Evolutionary conservation across 2,113 vertebrate genomes (phyloP).

Genomic region (Platysternon megacephalum): DNA sequence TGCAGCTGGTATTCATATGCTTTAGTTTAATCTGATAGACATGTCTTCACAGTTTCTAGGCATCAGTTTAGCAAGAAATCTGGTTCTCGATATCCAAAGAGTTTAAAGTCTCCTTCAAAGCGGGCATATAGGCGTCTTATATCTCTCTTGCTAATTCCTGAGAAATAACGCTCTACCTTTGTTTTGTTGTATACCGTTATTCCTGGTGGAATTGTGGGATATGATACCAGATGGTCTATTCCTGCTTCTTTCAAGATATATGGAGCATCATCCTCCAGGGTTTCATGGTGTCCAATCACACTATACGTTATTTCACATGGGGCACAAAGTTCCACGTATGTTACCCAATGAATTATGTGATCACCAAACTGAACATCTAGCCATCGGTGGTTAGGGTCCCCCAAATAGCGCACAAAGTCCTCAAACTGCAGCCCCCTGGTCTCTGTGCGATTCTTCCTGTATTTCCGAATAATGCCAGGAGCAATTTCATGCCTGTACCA

Average conservation of each 20-base stretch:
- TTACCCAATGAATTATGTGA: constrained; percentile 97
- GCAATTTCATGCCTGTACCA: constrained; percentile 98
- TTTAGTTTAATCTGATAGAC: constrained; percentile 18
- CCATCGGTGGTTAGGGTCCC: constrained; percentile 88
- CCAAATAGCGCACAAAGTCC: constrained; percentile 96
- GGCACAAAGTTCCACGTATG: constrained; percentile 93
- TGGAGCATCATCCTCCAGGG: constrained; percentile 90
- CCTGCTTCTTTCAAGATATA: constrained; percentile 90
- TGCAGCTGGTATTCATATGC: constrained; percentile 32
- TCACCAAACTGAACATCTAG: constrained; percentile 94
- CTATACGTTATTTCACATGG: constrained; percentile 93
- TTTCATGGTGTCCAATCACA: constrained; percentile 95
- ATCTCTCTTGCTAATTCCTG: constrained; percentile 91
- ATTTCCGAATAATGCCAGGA: constrained; percentile 94
- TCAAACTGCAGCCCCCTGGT: constrained; percentile 92
- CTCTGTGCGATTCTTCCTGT: constrained; percentile 85
- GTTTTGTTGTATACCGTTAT: constrained; percentile 94
- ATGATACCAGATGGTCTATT: constrained; percentile 89
- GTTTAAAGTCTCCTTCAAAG: constrained; percentile 92
- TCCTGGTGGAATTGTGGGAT: constrained; percentile 93
- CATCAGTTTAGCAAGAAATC: constrained; percentile 90
- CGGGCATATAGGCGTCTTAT: constrained; percentile 88
- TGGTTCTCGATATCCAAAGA: constrained; percentile 93
- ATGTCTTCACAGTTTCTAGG: constrained; percentile 12
- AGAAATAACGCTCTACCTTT: constrained; percentile 94